phyloP scores from a whole-genome alignment of 2,888 invertebrate species.

The Lasius platythorax region DNA sequence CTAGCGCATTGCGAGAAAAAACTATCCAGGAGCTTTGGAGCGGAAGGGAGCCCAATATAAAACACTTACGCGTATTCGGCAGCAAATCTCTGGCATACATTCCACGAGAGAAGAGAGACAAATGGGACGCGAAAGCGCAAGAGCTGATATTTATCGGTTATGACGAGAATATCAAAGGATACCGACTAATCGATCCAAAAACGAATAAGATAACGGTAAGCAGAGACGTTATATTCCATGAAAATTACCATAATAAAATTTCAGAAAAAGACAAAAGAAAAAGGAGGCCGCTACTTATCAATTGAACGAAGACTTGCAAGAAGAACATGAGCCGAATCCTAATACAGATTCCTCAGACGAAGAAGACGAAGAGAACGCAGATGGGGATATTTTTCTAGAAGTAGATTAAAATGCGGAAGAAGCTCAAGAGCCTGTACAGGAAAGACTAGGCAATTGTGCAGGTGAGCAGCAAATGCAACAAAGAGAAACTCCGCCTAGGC shows the following conservation, averaged over 20 bases:
- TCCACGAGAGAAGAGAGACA: neutral
- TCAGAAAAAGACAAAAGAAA: neutral
- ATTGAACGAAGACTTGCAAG: neutral
- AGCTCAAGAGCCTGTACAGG: neutral
- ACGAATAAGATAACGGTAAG: neutral
- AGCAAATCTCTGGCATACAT: slow-evolving; percentile 26
- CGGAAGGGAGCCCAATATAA: slow-evolving; percentile 21
- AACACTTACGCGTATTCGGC: slow-evolving; percentile 42
- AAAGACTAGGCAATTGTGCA: neutral
- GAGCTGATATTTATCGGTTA: neutral
- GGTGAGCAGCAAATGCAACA: neutral
- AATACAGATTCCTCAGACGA: neutral
- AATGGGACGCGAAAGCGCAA: neutral
- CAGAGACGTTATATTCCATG: neutral
- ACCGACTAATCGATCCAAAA: neutral
- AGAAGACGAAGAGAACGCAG: neutral
- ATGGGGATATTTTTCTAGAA: neutral
- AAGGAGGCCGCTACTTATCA: neutral
- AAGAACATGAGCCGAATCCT: neutral
- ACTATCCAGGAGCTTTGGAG: slow-evolving; percentile 39
- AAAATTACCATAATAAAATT: neutral
- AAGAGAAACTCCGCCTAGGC: slow-evolving; percentile 66
- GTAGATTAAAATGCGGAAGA: neutral
- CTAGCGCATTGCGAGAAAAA: neutral
- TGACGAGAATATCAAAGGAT: neutral